Conservation (phyloP, 2,113 vertebrate species). For the Dryoscopus gambensis region DNA sequence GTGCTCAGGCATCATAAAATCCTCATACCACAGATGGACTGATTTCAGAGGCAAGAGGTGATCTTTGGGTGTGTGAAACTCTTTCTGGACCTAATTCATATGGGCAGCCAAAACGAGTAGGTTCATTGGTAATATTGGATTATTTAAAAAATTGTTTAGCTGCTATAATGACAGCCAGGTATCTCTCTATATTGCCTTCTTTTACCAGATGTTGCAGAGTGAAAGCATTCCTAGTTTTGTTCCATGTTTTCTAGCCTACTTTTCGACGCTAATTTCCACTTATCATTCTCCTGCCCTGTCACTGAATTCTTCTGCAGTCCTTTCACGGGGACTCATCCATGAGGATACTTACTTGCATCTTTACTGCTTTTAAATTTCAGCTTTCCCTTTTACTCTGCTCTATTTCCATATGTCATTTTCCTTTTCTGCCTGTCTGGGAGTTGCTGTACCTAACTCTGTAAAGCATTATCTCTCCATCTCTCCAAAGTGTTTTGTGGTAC, state of each 20-base stretch:
- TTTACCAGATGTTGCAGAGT: not conserved
- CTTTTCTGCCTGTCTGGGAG: slow-evolving; percentile 65
- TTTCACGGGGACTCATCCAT: not conserved
- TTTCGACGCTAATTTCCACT: not conserved
- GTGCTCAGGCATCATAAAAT: slow-evolving; percentile 34
- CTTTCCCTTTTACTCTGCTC: slow-evolving; percentile 41
- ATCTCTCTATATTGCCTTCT: not conserved
- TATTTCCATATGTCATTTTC: slow-evolving; percentile 70
- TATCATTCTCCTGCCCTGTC: not conserved
- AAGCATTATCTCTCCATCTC: slow-evolving; percentile 69
- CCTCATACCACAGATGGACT: not conserved
- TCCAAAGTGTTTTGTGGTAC: slow-evolving; percentile 71
- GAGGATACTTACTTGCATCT: slow-evolving; percentile 53
- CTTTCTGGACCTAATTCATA: not conserved
- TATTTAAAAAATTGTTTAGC: not conserved
- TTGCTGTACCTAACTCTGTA: slow-evolving; percentile 65
- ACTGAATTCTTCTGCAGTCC: slow-evolving; percentile 3
- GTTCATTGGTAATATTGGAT: not conserved
- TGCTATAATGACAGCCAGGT: not conserved
- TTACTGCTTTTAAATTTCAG: slow-evolving; percentile 63
- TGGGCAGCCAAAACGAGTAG: not conserved
- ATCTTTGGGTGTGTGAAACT: not conserved
- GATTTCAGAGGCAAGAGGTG: not conserved
- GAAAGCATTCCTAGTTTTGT: not conserved
- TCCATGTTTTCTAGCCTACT: not conserved